phyloP scores from a whole-genome alignment of 2,113 vertebrate genomes.

The Coptodon bakossiorum region DNA sequence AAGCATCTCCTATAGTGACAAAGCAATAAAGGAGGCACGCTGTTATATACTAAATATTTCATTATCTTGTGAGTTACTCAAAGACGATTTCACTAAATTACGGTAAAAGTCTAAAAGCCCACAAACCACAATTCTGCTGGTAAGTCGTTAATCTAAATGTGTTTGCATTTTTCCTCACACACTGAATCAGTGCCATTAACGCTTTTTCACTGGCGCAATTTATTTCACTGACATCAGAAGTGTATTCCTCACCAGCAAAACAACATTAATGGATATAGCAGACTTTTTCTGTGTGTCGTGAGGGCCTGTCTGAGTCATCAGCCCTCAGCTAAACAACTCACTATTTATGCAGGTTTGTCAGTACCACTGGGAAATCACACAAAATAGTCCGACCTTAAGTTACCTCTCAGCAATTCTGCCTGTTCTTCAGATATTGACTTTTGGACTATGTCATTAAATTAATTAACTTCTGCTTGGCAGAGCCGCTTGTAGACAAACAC shows the following conservation, averaged over 20 bases:
- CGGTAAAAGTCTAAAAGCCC: not conserved
- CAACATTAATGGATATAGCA: not conserved
- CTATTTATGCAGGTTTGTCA: not conserved
- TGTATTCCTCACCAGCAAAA: not conserved
- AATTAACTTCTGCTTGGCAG: not conserved
- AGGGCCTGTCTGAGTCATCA: not conserved
- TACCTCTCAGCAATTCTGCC: slow-evolving; percentile 13
- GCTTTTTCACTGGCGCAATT: not conserved
- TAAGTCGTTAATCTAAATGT: not conserved
- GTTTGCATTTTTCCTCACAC: not conserved
- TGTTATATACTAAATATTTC: not conserved
- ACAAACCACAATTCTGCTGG: not conserved
- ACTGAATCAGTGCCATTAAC: not conserved
- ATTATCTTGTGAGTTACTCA: not conserved
- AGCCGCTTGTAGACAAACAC: not conserved
- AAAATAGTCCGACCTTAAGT: slow-evolving; percentile 1
- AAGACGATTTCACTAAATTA: not conserved
- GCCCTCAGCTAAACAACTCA: not conserved
- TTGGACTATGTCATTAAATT: not conserved
- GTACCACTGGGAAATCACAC: not conserved
- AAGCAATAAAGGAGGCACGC: not conserved
- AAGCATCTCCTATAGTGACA: not conserved
- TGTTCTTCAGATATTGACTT: not conserved
- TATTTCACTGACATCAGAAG: not conserved
- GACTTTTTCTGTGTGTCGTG: not conserved